Conservation (phyloP, 2,888 invertebrate species). For the Rhorus exstirpatorius region DNA sequence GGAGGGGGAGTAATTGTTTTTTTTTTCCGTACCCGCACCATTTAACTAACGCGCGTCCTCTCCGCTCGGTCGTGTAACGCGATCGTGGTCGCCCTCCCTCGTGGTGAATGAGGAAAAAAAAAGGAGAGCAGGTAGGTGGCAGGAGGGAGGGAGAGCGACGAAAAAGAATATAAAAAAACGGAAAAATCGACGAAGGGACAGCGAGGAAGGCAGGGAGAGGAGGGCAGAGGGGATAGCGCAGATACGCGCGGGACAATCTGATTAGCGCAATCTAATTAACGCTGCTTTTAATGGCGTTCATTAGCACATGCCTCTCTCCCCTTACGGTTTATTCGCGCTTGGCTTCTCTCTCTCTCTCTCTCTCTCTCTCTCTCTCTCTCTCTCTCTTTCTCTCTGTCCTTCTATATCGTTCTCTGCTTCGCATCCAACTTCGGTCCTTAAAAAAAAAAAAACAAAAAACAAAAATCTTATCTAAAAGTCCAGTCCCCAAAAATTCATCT, state of each 20-base stretch:
- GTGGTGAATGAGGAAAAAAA: slow-evolving; percentile 64
- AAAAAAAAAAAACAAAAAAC: too few relatives aligned
- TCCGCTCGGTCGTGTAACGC: slow-evolving; percentile 61
- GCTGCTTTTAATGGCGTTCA: slow-evolving; percentile 86
- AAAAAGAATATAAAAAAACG: slow-evolving; percentile 40
- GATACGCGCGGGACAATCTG: slow-evolving; percentile 85
- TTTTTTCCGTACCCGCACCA: slow-evolving; percentile 55
- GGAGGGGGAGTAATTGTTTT: slow-evolving; percentile 14
- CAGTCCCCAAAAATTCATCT: slow-evolving; percentile 1
- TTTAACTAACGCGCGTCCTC: slow-evolving; percentile 47
- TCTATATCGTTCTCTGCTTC: slow-evolving; percentile 29
- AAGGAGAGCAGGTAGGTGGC: slow-evolving; percentile 49
- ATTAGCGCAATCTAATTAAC: slow-evolving; percentile 86
- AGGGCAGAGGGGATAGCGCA: slow-evolving; percentile 70
- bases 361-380: slow-evolving; percentile 66
- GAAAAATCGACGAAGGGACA: slow-evolving; percentile 52
- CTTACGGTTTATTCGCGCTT: slow-evolving; percentile 72
- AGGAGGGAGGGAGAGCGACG: slow-evolving; percentile 17
- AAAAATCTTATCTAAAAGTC: not conserved
- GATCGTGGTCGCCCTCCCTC: slow-evolving; percentile 55
- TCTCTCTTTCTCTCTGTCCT: slow-evolving; percentile 49
- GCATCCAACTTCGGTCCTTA: slow-evolving; percentile 14
- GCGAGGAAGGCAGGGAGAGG: slow-evolving; percentile 53
- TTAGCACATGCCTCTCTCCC: slow-evolving; percentile 84
- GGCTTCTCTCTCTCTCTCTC: slow-evolving; percentile 69